Evolutionary conservation across 1,140 invertebrate species (phyloP).

Genomic region (Drosophila seguyi): DNA sequence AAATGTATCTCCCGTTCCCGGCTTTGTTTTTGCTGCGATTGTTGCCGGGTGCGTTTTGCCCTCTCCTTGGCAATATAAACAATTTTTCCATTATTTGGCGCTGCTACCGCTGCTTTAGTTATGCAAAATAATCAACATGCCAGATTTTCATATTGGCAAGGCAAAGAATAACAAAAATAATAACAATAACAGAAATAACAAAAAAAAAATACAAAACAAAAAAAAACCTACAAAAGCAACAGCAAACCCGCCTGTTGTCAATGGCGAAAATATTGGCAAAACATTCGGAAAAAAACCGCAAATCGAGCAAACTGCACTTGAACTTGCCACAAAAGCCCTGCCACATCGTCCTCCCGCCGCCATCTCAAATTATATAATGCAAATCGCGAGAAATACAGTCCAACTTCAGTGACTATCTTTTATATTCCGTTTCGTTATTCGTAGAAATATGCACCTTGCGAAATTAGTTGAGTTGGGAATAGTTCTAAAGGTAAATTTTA

Average conservation of each 20-base stretch:
- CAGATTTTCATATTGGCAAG: slow-evolving; percentile 45
- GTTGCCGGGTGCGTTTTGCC: slow-evolving; percentile 39
- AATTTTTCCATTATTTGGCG: slow-evolving; percentile 52
- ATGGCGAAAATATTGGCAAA: slow-evolving; percentile 81
- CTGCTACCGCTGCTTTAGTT: slow-evolving; percentile 26
- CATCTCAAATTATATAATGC: slow-evolving; percentile 77
- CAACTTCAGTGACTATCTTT: neutral
- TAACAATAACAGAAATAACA: slow-evolving; percentile 37
- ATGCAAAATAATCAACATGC: slow-evolving; percentile 65
- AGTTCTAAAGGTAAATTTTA: neutral
- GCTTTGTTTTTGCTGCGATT: slow-evolving; percentile 13
- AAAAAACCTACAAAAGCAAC: slow-evolving; percentile 7
- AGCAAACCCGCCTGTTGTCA: slow-evolving; percentile 56
- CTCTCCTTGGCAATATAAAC: slow-evolving; percentile 48
- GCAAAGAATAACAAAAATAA: slow-evolving; percentile 47
- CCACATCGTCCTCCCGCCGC: slow-evolving; percentile 54
- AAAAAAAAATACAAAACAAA: slow-evolving; percentile 23
- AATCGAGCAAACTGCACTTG: slow-evolving; percentile 67
- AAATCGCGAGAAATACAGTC: slow-evolving; percentile 40
- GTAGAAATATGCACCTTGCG: too few relatives aligned
- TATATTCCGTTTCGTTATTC: neutral
- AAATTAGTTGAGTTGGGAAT: neutral
- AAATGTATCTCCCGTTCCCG: slow-evolving; percentile 26
- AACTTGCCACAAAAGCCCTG: slow-evolving; percentile 72
- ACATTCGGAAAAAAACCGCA: slow-evolving; percentile 68